Evolutionary conservation across 2,888 invertebrate genomes (phyloP), one percentile per base, ranked within the genome.

Genomic region (Phaedon cochleariae): DNA sequence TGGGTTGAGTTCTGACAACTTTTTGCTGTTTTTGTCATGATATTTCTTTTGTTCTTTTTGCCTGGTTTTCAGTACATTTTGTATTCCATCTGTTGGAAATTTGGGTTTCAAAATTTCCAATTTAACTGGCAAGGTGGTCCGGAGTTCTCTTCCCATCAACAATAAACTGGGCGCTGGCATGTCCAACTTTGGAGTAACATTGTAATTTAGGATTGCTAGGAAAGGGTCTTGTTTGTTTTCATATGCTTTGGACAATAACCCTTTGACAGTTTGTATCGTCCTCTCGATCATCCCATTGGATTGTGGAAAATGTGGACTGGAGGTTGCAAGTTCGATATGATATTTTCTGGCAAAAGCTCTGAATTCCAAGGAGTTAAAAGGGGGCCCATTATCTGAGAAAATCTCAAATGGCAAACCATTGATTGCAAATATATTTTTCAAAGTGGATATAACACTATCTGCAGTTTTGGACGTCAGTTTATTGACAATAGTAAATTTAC

Each of bases 121-220:
- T n/a, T n/a, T n/a, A n/a, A n/a, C n/a, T n/a, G n/a, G n/a, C n/a
- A n/a, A n/a, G n/a, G n/a, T n/a, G n/a, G 71, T 65, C 67, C 71
- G 67, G 34, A 76, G 59, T 46, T 62, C 75, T 64, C 75, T 67
- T 21, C 73, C 75, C 73, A 74, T 74, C 37, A 73, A 61, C n/a
- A 75, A 17, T 31, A 65, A 54, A 31, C 67, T 65, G 9, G 74
- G 74, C 31, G 73, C 68, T 49, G 73, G 73, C 64, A 74, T 61
- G 49, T 71, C 58, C 18, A 62, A 51, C 58, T 75, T 76, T 7
- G 73, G 69, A 34, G 75, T 76, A 4, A 59, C 54, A 49, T 74
- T 74, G 57, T 73, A 68, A 37, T 73, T 49, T n/a, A 72, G 31
- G 12, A 71, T 69, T 57, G 66, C 72, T 52, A 73, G 37, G 61